Percentiles rank a stretch among this genome's conserved stretches.
These are phyloP conservation scores for Dendrocincla fuliginosa DNA, from an alignment of 2,797 vertebrate species.

Conservation along the genomic window DNA sequence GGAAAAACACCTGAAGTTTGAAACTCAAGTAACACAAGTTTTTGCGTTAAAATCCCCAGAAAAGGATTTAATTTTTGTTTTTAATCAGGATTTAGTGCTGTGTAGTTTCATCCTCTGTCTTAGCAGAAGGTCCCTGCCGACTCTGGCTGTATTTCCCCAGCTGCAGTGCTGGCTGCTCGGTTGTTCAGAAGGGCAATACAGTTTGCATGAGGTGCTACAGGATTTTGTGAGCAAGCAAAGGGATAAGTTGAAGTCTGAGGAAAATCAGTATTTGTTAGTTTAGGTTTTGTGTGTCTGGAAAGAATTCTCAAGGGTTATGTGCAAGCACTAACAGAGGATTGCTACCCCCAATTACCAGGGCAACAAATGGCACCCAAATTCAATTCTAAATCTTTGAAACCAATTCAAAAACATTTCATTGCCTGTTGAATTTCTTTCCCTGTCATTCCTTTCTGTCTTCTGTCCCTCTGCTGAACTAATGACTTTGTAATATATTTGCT, in stretches of 20 bases:
- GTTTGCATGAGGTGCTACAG: background rate
- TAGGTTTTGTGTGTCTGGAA: background rate
- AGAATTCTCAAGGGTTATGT: background rate
- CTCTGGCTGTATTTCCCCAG: background rate
- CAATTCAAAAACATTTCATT: background rate
- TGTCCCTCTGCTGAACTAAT: background rate
- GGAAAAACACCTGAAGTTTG: background rate
- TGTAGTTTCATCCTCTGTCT: background rate
- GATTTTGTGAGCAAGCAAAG: background rate
- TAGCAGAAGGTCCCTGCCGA: background rate
- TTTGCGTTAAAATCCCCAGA: background rate
- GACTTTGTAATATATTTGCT: background rate
- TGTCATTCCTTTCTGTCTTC: background rate
- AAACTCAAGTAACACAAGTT: background rate
- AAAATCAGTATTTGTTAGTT: background rate
- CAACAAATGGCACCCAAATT: background rate
- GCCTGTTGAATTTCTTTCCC: background rate
- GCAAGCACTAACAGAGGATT: background rate
- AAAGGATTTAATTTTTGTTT: background rate
- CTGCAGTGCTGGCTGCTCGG: background rate
- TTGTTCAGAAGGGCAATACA: accelerated
- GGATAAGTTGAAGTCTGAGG: background rate
- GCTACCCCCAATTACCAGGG: background rate
- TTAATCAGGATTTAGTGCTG: background rate
- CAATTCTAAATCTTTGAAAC: background rate